Evolutionary conservation across 2,113 vertebrate species (phyloP).

Genomic region (Syrmaticus mikado): DNA sequence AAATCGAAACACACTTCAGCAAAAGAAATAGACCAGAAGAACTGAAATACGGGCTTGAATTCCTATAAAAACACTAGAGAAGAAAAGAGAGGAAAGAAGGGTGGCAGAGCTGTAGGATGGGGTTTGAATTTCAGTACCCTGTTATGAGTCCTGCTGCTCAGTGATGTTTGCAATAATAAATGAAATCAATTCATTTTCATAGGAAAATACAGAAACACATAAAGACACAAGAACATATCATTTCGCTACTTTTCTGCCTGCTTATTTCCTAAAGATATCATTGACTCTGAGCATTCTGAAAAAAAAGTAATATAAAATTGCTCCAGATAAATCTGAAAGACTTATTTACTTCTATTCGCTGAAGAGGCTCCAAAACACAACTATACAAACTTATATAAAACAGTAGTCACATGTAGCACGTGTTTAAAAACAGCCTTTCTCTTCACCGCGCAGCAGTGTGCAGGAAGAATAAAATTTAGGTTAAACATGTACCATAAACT

Average conservation of each 20-base stretch:
- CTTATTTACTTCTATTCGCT: not conserved
- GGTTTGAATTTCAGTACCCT: not conserved
- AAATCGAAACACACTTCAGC: not conserved
- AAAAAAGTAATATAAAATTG: not conserved
- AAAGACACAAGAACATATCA: not conserved
- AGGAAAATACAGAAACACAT: not conserved
- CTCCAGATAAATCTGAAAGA: not conserved
- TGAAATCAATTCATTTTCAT: not conserved
- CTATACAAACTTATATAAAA: not conserved
- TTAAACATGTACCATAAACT: slow-evolving; percentile 8
- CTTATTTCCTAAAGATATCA: not conserved
- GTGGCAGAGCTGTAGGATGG: not conserved
- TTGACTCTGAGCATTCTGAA: not conserved
- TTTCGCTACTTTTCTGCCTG: not conserved
- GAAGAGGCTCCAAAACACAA: not conserved
- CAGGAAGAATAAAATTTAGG: slow-evolving; percentile 22
- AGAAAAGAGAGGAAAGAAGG: not conserved
- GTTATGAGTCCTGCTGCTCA: not conserved
- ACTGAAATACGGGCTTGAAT: not conserved
- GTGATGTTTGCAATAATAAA: not conserved
- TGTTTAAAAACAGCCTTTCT: not conserved
- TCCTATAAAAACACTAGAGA: not conserved
- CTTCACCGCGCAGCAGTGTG: not conserved
- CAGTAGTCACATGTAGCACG: not conserved
- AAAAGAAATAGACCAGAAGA: not conserved